Conservation (phyloP, 2,888 invertebrate species). For the Geotrupes spiniger region DNA sequence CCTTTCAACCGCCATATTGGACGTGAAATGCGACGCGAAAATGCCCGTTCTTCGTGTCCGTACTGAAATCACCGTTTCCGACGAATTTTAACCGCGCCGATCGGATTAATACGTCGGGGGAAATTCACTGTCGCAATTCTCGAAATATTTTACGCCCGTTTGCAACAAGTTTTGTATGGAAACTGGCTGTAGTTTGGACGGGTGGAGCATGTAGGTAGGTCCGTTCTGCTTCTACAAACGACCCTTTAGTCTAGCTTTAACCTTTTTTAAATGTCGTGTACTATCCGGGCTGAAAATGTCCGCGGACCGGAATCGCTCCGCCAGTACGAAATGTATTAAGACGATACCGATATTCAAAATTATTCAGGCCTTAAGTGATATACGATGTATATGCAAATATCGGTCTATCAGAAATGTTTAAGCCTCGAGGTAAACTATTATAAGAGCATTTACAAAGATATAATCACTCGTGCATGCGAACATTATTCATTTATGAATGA, state of each 20-base stretch:
- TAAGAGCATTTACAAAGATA: slow-evolving; percentile 26
- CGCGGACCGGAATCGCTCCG: slow-evolving; percentile 5
- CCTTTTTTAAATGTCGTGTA: slow-evolving; percentile 27
- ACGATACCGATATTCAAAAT: not conserved
- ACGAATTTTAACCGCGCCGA: too few species aligned
- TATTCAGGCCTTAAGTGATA: slow-evolving; percentile 32
- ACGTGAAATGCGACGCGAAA: too few species aligned
- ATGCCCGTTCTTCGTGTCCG: not conserved
- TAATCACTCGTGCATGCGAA: slow-evolving; percentile 37
- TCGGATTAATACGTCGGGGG: too few species aligned
- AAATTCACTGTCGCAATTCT: not conserved
- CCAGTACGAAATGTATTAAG: slow-evolving; percentile 1
- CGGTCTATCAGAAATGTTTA: slow-evolving; percentile 27
- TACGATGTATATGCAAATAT: slow-evolving; percentile 41
- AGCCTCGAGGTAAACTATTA: slow-evolving; percentile 26
- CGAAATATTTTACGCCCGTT: slow-evolving; percentile 22
- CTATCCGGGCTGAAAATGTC: slow-evolving; percentile 33
- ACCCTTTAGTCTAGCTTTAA: slow-evolving; percentile 24
- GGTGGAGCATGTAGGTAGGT: slow-evolving; percentile 25
- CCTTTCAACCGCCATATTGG: slow-evolving; percentile 6
- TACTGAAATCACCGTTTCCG: not conserved
- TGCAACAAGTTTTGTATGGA: slow-evolving; percentile 30
- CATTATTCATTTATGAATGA: slow-evolving; percentile 41
- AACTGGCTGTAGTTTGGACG: slow-evolving; percentile 25
- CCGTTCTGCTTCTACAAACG: slow-evolving; percentile 24